These are phyloP conservation scores for Pachycephala philippinensis DNA, from an alignment of 2,113 vertebrate genomes.

Conservation along the genomic window DNA sequence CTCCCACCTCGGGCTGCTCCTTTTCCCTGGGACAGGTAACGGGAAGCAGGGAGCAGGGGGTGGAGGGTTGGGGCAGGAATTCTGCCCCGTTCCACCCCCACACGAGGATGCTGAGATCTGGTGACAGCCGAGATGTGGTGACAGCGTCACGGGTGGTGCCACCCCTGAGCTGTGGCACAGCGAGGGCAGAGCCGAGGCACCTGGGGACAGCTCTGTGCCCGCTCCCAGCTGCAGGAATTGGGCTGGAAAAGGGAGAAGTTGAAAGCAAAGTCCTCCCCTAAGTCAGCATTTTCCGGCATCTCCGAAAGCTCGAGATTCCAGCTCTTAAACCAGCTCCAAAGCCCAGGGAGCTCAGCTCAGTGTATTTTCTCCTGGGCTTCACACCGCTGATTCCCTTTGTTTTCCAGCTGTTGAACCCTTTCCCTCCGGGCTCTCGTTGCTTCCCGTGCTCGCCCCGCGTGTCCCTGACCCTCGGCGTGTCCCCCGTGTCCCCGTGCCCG, in stretches of 20 bases:
- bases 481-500: not conserved
- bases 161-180: not conserved
- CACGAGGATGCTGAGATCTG: accelerated
- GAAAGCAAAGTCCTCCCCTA: not conserved
- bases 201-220: not conserved
- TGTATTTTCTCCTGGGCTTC: conserved; percentile 6
- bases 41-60: accelerated
- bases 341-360: not conserved
- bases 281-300: conserved; percentile 38
- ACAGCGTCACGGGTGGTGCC: not conserved
- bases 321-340: not conserved
- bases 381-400: not conserved
- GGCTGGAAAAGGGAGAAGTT: not conserved
- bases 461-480: not conserved
- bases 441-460: not conserved
- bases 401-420: not conserved
- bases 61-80: not conserved
- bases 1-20: not conserved
- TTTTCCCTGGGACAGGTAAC: not conserved
- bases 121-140: not conserved
- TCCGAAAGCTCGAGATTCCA: not conserved
- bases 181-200: accelerated
- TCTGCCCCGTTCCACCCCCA: not conserved
- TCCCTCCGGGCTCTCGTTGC: not conserved
- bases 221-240: not conserved